phyloP scores from a whole-genome alignment of 2,888 invertebrate genomes.

The Allygus modestus region DNA sequence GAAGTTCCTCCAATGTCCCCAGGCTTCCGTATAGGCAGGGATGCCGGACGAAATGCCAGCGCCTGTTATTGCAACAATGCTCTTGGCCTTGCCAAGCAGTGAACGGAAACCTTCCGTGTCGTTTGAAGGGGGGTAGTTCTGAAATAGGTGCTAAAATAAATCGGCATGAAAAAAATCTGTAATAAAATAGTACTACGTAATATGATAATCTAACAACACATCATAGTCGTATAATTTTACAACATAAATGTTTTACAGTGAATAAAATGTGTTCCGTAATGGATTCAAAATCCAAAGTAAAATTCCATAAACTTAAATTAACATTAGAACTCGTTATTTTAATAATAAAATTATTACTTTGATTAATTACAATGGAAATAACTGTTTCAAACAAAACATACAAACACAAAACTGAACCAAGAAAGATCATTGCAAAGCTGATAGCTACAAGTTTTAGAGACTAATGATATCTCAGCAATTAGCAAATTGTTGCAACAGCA shows the following conservation, averaged over 20 bases:
- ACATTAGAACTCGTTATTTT: neutral
- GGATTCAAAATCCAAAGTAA: no score
- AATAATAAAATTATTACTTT: conserved; percentile 30
- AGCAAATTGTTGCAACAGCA: neutral
- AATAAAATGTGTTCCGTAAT: no score
- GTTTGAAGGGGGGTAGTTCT: conserved; percentile 47
- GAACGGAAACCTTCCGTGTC: conserved; percentile 74
- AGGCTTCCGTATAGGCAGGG: conserved; percentile 84
- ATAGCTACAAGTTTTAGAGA: neutral
- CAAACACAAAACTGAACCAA: conserved; percentile 4
- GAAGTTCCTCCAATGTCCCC: conserved; percentile 86
- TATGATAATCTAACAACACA: no score
- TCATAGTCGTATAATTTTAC: no score
- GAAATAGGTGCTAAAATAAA: neutral
- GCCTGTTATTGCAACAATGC: conserved; percentile 85
- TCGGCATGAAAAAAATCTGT: no score
- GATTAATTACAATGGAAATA: conserved; percentile 49
- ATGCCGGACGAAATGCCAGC: conserved; percentile 91
- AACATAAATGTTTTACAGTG: no score
- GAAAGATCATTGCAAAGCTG: neutral
- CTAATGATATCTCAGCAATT: neutral
- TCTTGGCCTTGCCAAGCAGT: conserved; percentile 78
- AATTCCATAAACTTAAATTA: no score
- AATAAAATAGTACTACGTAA: no score
- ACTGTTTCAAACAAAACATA: conserved; percentile 25